These are phyloP conservation scores for Trachythela sp. DNA, from an alignment of 64 coral and sea anemone genomes.

Conservation along the genomic window DNA sequence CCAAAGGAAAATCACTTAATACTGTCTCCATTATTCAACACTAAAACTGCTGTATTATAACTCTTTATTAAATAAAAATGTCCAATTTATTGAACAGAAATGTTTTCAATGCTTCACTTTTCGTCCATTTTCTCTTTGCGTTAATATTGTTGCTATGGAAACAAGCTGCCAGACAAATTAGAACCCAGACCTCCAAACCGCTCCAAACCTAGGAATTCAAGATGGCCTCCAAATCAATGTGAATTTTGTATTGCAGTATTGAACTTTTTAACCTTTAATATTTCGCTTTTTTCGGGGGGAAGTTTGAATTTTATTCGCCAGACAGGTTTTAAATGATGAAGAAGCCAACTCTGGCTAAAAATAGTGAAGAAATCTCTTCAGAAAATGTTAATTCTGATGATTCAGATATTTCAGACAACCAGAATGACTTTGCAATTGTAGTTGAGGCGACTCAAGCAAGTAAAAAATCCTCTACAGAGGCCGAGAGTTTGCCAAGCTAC, in stretches of 20 bases:
- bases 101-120: neutral
- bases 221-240: neutral
- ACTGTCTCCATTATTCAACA: constrained; percentile 76
- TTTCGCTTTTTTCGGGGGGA: neutral
- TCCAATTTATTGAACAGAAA: neutral
- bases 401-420: neutral
- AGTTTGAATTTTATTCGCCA: neutral
- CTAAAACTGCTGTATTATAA: neutral
- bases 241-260: neutral
- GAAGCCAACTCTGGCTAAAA: neutral
- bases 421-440: neutral
- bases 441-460: neutral
- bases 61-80: neutral
- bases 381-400: neutral
- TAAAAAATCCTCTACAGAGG: neutral
- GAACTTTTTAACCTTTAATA: neutral
- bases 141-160: neutral
- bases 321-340: neutral
- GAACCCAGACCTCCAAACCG: neutral
- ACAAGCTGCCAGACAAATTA: neutral
- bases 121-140: neutral
- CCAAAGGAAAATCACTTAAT: constrained; percentile 83
- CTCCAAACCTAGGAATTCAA: neutral
- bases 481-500: neutral
- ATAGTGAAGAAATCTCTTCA: neutral